Conservation (phyloP, 2,797 vertebrate genomes). For the Pangasius mekongensis region DNA sequence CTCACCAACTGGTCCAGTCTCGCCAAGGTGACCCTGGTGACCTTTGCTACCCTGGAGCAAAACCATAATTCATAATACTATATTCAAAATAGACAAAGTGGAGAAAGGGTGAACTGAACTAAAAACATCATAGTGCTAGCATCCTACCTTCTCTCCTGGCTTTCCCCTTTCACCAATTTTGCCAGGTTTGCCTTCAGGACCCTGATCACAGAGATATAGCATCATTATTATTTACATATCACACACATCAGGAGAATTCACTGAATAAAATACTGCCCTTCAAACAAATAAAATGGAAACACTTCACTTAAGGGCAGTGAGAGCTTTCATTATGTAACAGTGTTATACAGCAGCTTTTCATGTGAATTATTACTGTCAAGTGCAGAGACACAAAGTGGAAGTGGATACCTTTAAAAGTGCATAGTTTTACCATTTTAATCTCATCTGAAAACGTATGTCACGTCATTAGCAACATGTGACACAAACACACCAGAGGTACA, state of each 20-base stretch:
- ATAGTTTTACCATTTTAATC: not conserved
- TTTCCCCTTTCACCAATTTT: constrained; percentile 88
- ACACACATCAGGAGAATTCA: not conserved
- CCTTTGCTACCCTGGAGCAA: constrained; percentile 88
- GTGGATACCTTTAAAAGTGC: not conserved
- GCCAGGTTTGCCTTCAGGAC: constrained; percentile 92
- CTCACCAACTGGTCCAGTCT: constrained; percentile 82
- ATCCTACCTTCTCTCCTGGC: constrained; percentile 86
- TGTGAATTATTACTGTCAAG: not conserved
- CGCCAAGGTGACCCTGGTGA: constrained; percentile 88
- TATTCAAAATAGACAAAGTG: constrained; percentile 8
- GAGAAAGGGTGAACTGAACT: not conserved
- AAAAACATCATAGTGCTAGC: not conserved
- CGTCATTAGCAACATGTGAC: not conserved
- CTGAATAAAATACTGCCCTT: not conserved
- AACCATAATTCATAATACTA: constrained; percentile 18
- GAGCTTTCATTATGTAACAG: not conserved
- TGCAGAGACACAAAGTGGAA: not conserved
- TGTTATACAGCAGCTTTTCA: not conserved
- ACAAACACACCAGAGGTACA: not conserved
- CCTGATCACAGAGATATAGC: constrained; percentile 70
- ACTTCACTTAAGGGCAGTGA: not conserved
- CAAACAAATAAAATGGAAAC: not conserved
- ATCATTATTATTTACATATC: not conserved
- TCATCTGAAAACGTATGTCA: not conserved